These are phyloP conservation scores for Biston betularia DNA, from an alignment of 2,888 invertebrate genomes.

Conservation along the genomic window DNA sequence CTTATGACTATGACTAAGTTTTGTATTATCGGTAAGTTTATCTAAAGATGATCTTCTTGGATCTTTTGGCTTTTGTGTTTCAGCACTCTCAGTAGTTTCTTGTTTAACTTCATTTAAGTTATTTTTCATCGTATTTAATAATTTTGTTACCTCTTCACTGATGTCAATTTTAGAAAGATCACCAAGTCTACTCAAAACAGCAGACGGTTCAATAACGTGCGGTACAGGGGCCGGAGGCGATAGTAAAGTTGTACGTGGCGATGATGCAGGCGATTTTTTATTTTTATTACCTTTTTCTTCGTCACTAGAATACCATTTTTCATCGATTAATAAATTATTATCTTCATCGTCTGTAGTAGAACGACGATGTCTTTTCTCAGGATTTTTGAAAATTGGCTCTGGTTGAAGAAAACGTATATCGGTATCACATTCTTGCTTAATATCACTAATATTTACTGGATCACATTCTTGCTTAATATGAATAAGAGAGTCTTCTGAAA, in stretches of 20 bases:
- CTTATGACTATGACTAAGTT: slow-evolving; percentile 55
- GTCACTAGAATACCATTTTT: slow-evolving; percentile 94
- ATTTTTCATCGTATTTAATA: slow-evolving; percentile 87
- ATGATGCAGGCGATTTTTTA: slow-evolving; percentile 69
- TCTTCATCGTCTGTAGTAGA: slow-evolving; percentile 87
- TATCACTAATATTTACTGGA: slow-evolving; percentile 53
- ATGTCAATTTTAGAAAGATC: slow-evolving; percentile 91
- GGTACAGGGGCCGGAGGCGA: slow-evolving; percentile 75
- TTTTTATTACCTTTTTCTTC: slow-evolving; percentile 87
- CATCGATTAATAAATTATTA: slow-evolving; percentile 85
- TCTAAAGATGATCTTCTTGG: slow-evolving; percentile 75
- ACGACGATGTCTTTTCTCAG: slow-evolving; percentile 77
- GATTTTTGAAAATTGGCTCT: slow-evolving; percentile 78
- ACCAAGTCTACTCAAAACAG: slow-evolving; percentile 88
- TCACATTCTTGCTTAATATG: slow-evolving; percentile 41
- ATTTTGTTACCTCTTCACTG: slow-evolving; percentile 90
- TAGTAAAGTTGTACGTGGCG: slow-evolving; percentile 64
- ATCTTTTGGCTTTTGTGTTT: slow-evolving; percentile 69
- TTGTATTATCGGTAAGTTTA: slow-evolving; percentile 58
- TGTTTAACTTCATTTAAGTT: slow-evolving; percentile 72
- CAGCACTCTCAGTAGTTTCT: slow-evolving; percentile 58
- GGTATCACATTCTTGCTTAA: slow-evolving; percentile 73
- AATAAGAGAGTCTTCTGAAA: slow-evolving; percentile 67
- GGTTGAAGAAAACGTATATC: slow-evolving; percentile 80
- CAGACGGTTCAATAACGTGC: slow-evolving; percentile 80